phyloP scores from a whole-genome alignment of 2,888 invertebrate genomes.

The Eupithecia inturbata region DNA sequence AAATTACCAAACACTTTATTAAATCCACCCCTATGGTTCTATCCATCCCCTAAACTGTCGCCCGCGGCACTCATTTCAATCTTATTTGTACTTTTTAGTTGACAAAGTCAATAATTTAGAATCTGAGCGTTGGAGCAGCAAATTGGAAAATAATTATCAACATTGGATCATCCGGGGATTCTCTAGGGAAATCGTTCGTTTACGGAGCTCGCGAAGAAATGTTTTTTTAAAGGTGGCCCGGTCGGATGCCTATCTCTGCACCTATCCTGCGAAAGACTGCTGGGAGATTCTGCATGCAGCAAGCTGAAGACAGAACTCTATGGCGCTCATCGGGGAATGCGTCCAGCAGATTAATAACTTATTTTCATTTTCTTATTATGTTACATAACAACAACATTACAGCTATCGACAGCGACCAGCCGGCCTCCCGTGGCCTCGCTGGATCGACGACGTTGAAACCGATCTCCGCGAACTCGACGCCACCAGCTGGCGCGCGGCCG shows the following conservation, averaged over 20 bases:
- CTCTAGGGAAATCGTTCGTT: conserved; percentile 2
- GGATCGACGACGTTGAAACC: too few species aligned
- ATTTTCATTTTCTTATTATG: too few species aligned
- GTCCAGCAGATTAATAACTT: too few species aligned
- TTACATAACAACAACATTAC: too few species aligned
- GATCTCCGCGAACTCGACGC: too few species aligned
- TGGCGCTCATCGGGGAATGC: neutral
- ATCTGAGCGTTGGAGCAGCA: conserved; percentile 50
- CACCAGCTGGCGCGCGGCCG: too few species aligned
- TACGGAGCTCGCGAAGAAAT: neutral
- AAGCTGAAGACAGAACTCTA: neutral
- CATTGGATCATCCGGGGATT: too few species aligned
- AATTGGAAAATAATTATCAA: conserved; percentile 17
- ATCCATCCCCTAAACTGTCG: conserved; percentile 25
- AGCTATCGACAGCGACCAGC: too few species aligned
- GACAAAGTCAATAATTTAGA: conserved; percentile 72
- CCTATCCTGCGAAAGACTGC: neutral
- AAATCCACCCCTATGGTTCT: conserved; percentile 35
- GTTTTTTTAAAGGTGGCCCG: neutral
- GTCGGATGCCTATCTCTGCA: neutral
- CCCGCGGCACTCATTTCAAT: conserved; percentile 68
- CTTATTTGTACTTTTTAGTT: conserved; percentile 82
- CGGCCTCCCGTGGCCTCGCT: too few species aligned
- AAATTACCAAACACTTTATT: conserved; percentile 46
- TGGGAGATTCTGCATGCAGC: neutral